These are phyloP conservation scores for Periphyllus acericola DNA, from an alignment of 2,888 invertebrate genomes.

Conservation along the genomic window DNA sequence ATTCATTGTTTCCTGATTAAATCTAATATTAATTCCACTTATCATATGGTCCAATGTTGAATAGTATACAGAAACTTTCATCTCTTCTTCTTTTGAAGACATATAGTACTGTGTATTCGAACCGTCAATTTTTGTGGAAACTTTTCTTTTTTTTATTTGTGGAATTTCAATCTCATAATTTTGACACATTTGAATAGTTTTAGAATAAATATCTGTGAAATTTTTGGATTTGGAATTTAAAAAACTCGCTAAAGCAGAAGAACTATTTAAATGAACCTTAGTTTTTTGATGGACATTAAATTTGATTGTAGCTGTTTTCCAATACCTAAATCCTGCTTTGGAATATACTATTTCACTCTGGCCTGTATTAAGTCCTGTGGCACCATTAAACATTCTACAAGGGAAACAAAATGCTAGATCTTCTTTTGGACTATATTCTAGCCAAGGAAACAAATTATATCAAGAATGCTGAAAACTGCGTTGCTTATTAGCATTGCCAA, in stretches of 20 bases:
- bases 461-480: slow-evolving; percentile 13
- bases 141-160: too few species aligned
- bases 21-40: too few species aligned
- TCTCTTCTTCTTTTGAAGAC: too few species aligned
- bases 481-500: background rate
- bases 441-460: background rate
- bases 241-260: background rate
- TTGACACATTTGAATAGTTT: too few species aligned
- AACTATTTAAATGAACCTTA: background rate
- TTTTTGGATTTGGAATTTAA: too few species aligned
- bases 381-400: background rate
- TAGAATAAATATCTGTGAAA: too few species aligned
- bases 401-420: background rate
- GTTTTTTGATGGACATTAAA: background rate
- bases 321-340: background rate
- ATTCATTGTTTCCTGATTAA: too few species aligned
- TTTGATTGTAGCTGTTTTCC: background rate
- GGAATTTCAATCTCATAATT: too few species aligned
- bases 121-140: too few species aligned
- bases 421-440: background rate
- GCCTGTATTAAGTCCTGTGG: background rate
- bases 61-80: too few species aligned
- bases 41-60: too few species aligned
- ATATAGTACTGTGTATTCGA: too few species aligned
- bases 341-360: background rate